Evolutionary conservation across 2,113 vertebrate species (phyloP).

Genomic region (Rhagologus leucostigma): DNA sequence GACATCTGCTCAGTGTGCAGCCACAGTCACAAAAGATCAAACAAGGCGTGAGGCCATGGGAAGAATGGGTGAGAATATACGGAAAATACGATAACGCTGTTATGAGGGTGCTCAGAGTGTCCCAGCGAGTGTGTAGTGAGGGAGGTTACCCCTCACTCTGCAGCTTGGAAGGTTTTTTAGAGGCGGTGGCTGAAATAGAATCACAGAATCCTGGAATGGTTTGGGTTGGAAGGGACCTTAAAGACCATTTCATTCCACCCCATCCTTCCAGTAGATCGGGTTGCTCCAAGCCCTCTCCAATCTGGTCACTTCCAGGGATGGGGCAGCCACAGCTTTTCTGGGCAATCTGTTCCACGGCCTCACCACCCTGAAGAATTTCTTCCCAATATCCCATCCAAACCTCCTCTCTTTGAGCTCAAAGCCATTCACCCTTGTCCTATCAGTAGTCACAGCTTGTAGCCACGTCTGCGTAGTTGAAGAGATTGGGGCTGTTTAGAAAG

Average conservation of each 20-base stretch:
- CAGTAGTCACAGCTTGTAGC: background rate
- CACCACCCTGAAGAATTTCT: background rate
- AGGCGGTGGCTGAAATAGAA: background rate
- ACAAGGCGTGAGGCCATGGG: background rate
- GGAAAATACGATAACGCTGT: background rate
- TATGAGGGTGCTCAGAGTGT: background rate
- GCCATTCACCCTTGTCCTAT: background rate
- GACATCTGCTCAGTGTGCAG: slow-evolving; percentile 5
- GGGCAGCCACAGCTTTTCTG: background rate
- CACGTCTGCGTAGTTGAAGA: background rate
- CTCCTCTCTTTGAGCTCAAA: background rate
- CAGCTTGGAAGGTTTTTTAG: background rate
- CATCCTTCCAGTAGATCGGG: background rate
- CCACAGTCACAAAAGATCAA: background rate
- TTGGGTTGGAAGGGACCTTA: background rate
- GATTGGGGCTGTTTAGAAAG: background rate
- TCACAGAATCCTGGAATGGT: background rate
- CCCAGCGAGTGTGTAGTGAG: background rate
- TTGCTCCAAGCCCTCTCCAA: background rate
- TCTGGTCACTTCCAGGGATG: background rate
- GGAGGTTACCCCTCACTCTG: background rate
- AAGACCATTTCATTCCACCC: background rate
- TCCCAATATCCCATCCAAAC: background rate
- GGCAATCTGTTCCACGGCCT: background rate
- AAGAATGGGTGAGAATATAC: background rate